These are phyloP conservation scores for Aldabrachelys gigantea DNA, from an alignment of 2,113 vertebrate genomes.

Conservation along the genomic window DNA sequence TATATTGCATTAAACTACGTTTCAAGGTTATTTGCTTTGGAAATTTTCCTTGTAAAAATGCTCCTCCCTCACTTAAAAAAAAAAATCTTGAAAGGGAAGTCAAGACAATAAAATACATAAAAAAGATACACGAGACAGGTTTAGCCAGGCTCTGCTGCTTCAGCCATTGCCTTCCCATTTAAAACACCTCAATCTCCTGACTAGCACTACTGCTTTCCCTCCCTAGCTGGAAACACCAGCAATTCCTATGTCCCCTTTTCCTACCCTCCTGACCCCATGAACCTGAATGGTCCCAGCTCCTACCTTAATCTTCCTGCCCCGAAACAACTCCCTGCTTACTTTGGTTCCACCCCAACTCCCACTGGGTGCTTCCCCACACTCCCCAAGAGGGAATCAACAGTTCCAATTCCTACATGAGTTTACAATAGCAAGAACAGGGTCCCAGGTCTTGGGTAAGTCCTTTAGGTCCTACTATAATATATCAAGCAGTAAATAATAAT, in stretches of 20 bases:
- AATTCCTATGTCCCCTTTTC: not conserved
- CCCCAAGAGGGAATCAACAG: not conserved
- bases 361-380: not conserved
- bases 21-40: not conserved
- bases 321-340: not conserved
- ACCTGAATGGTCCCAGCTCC: not conserved
- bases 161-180: not conserved
- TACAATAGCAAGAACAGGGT: not conserved
- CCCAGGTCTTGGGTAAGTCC: not conserved
- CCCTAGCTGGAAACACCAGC: not conserved
- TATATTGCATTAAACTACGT: not conserved
- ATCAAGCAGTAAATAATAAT: not conserved
- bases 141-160: constrained; percentile 28
- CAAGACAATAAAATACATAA: not conserved
- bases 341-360: not conserved
- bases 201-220: not conserved
- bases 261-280: not conserved
- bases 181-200: not conserved
- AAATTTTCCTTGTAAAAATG: not conserved
- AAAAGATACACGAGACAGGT: not conserved
- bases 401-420: not conserved
- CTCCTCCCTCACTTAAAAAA: constrained; percentile 42
- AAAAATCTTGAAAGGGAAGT: constrained; percentile 6
- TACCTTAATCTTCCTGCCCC: constrained; percentile 2
- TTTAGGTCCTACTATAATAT: not conserved